These are phyloP conservation scores for Addax nasomaculatus DNA, from an alignment of 2,113 vertebrate species.

Conservation along the genomic window DNA sequence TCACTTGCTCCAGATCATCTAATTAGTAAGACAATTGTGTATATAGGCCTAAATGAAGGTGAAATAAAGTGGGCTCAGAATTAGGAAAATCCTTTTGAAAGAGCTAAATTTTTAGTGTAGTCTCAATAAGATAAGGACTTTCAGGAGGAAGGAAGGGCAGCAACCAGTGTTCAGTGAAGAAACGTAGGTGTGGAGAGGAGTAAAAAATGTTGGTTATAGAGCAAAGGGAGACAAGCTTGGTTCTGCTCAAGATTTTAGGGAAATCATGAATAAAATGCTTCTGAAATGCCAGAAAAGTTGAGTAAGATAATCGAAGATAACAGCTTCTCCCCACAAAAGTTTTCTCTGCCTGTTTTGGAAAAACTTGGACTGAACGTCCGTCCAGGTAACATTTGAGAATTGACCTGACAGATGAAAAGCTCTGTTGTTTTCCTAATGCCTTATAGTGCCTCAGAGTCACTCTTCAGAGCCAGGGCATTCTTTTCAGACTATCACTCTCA, in stretches of 20 bases:
- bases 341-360: neutral
- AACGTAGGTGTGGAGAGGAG: rapidly evolving
- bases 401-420: neutral
- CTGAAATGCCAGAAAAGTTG: neutral
- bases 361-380: neutral
- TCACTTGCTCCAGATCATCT: neutral
- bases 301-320: neutral
- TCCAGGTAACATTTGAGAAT: neutral
- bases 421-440: neutral
- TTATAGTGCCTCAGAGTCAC: neutral
- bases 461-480: neutral
- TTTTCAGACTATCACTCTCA: neutral
- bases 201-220: neutral
- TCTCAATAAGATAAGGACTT: neutral
- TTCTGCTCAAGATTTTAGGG: neutral
- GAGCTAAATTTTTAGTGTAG: neutral
- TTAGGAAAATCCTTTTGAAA: neutral
- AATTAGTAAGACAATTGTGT: neutral
- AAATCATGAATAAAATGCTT: neutral
- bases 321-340: neutral
- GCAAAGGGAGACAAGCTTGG: neutral
- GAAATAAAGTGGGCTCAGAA: neutral
- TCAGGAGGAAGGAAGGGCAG: neutral
- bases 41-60: neutral
- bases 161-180: neutral